phyloP scores from a whole-genome alignment of 2,888 invertebrate genomes.

The Homarus gammarus region DNA sequence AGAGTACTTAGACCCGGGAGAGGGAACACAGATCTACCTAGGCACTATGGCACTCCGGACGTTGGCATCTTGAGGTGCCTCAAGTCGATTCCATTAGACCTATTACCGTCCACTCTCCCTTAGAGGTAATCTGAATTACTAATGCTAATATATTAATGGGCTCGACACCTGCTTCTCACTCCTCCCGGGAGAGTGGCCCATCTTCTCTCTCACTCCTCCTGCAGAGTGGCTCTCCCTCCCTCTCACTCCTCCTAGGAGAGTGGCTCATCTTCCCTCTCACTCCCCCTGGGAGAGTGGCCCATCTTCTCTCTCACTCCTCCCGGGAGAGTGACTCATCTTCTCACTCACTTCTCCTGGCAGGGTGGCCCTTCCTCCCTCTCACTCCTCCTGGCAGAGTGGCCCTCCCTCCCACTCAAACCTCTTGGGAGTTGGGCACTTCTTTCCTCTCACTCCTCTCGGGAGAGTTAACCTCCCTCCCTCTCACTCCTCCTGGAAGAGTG shows the following conservation, averaged over 20 bases:
- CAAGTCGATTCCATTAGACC: neutral
- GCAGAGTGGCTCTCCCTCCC: neutral
- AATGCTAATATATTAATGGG: neutral
- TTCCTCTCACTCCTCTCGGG: no score
- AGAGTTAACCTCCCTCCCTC: neutral
- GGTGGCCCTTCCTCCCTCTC: no score
- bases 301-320: neutral
- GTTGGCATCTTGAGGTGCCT: neutral
- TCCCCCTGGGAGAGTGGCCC: neutral
- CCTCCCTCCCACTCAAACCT: no score
- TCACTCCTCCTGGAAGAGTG: neutral
- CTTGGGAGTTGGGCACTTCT: no score
- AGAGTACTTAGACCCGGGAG: no score
- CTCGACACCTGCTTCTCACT: neutral
- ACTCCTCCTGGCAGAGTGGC: no score
- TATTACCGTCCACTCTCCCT: neutral
- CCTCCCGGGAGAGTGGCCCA: neutral
- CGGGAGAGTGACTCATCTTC: neutral
- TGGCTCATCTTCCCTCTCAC: neutral
- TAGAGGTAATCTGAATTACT: neutral
- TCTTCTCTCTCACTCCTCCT: neutral
- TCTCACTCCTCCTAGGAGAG: neutral
- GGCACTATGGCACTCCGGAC: neutral
- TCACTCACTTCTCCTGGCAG: neutral
- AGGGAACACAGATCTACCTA: no score